Evolutionary conservation across 2,888 invertebrate genomes (phyloP), one percentile per base, ranked within the genome.

Genomic region (Amiota minor): DNA sequence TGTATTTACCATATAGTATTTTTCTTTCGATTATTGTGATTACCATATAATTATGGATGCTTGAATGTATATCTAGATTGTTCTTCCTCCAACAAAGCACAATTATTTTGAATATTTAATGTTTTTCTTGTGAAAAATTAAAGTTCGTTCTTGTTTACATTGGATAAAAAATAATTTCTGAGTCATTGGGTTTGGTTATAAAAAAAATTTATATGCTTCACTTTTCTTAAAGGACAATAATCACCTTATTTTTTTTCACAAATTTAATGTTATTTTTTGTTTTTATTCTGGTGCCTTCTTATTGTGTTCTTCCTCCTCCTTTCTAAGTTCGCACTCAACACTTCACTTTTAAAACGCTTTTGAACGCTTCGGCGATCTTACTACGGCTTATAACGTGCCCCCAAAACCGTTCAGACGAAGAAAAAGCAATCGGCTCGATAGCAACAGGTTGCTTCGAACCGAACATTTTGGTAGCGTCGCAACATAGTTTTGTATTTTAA

Each of bases 321-420:
- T 59, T 61, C 69, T 59, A 70, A 75, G 76, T 79, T 89, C 89
- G 88, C 86, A 88, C 87, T 88, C 82, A 86, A 87, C 88, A 88
- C 86, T 86, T 84, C 82, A 87, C 89, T 87, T 88, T 87, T 86
- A 88, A 87, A 23, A 23, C 23, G 1, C 86, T 88, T 90, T 90
- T 90, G 90, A 88, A 88, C 88, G 87, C 80, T 82, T 80, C 81
- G 86, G 83, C 87, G 86, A 87, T 87, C 87, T 87, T 88, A 86
- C 87, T 87, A 86, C 86, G 83, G 89, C 87, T 90, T 90, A 90
- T 90, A 89, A 89, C 89, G 87, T 89, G 87, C 88, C 88, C 87
- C 86, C 88, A 89, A 87, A 86, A 81, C 74, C 74, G 76, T 77
- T 75, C 70, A 74, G 74, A 75, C 70, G 74, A 76, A 78, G 75